Conservation (phyloP, 2,113 vertebrate species). For the Pungitius pungitius region DNA sequence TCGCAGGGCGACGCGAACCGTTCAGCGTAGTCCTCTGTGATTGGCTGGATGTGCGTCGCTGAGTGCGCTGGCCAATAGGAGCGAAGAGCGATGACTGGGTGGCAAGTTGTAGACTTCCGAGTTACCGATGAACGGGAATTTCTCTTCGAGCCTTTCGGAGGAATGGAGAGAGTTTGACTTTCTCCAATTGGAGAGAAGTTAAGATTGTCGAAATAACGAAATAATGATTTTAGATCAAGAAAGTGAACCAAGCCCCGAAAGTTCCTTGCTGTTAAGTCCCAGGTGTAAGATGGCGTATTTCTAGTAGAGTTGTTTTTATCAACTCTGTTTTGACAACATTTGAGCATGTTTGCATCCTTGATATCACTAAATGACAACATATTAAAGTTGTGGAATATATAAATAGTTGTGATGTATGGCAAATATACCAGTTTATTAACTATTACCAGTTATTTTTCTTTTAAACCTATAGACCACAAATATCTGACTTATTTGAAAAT, state of each 20-base stretch:
- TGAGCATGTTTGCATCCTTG: neutral
- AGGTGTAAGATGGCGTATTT: neutral
- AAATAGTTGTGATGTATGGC: neutral
- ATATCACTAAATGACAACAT: neutral
- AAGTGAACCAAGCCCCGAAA: neutral
- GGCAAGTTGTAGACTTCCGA: slow-evolving; percentile 20
- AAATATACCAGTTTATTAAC: neutral
- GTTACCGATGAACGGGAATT: slow-evolving; percentile 13
- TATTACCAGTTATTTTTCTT: neutral
- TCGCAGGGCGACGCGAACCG: neutral
- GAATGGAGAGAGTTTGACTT: neutral
- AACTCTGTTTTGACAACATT: neutral
- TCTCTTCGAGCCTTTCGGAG: neutral
- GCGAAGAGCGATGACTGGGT: neutral
- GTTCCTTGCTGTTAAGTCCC: neutral
- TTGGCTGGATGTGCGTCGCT: slow-evolving; percentile 24
- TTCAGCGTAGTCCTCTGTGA: slow-evolving; percentile 6
- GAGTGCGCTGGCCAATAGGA: slow-evolving; percentile 28
- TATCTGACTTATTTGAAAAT: neutral
- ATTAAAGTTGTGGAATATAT: neutral
- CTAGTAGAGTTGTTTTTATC: neutral
- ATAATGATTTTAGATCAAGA: neutral
- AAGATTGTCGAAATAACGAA: neutral
- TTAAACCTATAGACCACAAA: neutral
- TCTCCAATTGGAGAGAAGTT: neutral